Percentiles rank a stretch among this genome's conserved stretches.
Evolutionary conservation across 2,797 vertebrate genomes (phyloP).

Genomic region (Hipposideros larvatus): DNA sequence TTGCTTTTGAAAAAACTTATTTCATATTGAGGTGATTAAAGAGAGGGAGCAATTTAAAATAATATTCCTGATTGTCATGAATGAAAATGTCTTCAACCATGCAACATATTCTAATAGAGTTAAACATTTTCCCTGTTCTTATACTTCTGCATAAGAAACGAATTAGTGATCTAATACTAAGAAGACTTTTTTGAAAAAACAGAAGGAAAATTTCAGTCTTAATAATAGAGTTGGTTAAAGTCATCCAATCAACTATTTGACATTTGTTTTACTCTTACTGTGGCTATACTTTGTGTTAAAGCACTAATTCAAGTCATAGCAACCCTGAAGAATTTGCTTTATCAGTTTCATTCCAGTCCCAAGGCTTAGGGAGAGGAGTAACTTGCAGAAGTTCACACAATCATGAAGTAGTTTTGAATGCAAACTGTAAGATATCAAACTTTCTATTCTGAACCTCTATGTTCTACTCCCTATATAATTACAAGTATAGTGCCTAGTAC

Average conservation of each 20-base stretch:
- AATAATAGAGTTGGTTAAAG: not conserved
- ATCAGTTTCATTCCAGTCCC: not conserved
- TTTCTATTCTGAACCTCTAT: not conserved
- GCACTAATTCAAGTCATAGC: not conserved
- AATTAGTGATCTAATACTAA: not conserved
- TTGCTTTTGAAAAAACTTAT: not conserved
- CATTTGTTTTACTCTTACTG: not conserved
- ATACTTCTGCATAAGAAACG: not conserved
- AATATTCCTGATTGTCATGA: not conserved
- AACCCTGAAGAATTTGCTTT: not conserved
- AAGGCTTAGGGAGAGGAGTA: not conserved
- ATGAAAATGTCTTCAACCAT: not conserved
- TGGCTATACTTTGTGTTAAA: not conserved
- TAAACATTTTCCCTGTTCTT: not conserved
- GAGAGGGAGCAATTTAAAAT: not conserved
- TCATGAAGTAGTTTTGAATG: not conserved
- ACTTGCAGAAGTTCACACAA: not conserved
- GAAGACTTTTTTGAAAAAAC: not conserved
- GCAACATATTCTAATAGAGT: not conserved
- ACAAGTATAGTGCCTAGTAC: not conserved
- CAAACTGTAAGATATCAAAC: not conserved
- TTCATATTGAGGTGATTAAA: not conserved
- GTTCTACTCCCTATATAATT: not conserved
- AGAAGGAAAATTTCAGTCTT: not conserved
- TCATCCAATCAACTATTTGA: not conserved